Evolutionary conservation across 2,113 vertebrate genomes (phyloP).

Genomic region (Seriola aureovittata): DNA sequence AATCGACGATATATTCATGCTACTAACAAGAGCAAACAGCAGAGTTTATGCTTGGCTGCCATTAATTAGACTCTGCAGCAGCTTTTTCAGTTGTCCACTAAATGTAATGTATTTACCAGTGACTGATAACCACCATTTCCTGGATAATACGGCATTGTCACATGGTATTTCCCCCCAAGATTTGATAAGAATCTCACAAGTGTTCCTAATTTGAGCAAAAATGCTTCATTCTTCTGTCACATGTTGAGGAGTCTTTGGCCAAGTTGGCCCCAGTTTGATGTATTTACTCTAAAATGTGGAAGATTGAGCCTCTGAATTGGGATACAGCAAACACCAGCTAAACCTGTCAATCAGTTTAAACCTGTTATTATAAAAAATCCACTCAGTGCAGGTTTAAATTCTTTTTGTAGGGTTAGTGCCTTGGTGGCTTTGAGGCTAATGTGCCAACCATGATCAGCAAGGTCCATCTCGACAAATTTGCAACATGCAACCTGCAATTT

Average conservation of each 20-base stretch:
- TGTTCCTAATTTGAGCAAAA: too few relatives aligned
- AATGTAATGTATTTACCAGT: not conserved
- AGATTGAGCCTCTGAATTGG: not conserved
- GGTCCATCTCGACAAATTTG: too few relatives aligned
- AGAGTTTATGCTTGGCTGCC: not conserved
- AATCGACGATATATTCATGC: not conserved
- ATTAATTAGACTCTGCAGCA: constrained; percentile 12
- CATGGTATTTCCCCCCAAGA: too few relatives aligned
- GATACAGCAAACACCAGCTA: not conserved
- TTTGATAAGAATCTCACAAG: too few relatives aligned
- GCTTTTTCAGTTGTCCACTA: not conserved
- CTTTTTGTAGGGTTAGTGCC: not conserved
- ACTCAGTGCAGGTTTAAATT: not conserved
- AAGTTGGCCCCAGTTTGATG: not conserved
- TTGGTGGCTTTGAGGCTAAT: not conserved
- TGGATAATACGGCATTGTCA: not conserved
- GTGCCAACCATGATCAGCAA: not conserved
- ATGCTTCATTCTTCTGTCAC: too few relatives aligned
- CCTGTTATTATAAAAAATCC: too few relatives aligned
- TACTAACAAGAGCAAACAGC: not conserved
- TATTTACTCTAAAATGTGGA: not conserved
- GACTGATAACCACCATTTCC: not conserved
- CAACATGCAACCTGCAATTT: not conserved
- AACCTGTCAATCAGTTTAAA: too few relatives aligned
- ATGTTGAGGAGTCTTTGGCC: too few relatives aligned